These are phyloP conservation scores for Geodia barretti DNA, from an alignment of 37 sponge, comb jelly and placozoan species.

Conservation along the genomic window DNA sequence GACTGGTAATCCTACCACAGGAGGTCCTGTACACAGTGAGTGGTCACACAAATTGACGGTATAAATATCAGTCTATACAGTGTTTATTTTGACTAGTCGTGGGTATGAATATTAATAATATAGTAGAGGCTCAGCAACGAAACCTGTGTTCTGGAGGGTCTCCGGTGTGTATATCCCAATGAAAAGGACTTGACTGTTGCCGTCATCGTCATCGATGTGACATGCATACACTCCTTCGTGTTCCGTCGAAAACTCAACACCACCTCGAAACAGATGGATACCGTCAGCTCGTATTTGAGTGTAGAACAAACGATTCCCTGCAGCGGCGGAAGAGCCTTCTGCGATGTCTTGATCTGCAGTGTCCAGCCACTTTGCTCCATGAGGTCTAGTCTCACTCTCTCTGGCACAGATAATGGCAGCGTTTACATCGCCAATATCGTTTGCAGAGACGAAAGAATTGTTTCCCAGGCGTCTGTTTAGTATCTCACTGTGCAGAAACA, in stretches of 20 bases:
- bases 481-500: background rate
- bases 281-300: background rate
- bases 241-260: background rate
- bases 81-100: no score
- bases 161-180: slow-evolving; percentile 26
- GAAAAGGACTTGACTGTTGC: slow-evolving; percentile 4
- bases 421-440: background rate
- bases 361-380: background rate
- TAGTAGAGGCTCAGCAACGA: no score
- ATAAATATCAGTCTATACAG: background rate
- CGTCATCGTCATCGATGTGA: slow-evolving; percentile 20
- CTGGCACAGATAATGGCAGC: background rate
- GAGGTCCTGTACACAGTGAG: slow-evolving; percentile 12
- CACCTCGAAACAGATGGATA: background rate
- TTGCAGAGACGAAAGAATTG: background rate
- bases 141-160: slow-evolving; percentile 8
- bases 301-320: background rate
- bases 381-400: background rate
- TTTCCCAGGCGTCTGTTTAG: background rate
- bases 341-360: background rate
- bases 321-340: background rate
- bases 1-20: slow-evolving; percentile 23
- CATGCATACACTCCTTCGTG: slow-evolving; percentile 45
- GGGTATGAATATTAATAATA: no score
- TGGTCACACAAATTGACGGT: background rate